Evolutionary conservation across 2,113 vertebrate species (phyloP), one percentile per base, ranked within the genome.

Genomic region (Ctenodactylus gundi): DNA sequence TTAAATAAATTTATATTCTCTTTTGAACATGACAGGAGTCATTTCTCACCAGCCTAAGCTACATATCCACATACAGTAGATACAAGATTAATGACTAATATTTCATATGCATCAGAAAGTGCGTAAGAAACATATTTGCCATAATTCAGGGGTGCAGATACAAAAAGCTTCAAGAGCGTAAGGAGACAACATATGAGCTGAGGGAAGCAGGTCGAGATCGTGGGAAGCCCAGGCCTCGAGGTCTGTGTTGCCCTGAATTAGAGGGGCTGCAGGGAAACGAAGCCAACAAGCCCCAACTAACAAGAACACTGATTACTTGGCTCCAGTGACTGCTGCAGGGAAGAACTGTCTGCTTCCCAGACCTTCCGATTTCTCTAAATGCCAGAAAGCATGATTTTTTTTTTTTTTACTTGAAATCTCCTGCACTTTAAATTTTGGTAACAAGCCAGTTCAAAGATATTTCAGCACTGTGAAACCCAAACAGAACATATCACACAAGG

Each of bases 331-430:
- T 31, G 53, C 21, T 53, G 60, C 55, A 65, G 29, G 62, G 55
- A 85, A 76, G 29, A 27, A 57, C 4, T 62, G 64, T 53, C 53
- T 20, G 3, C 21, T 7, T 73, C 68, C 51, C n/a, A 64, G 41
- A 34, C 18, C 85, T 73, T 62, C 78, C 25, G 53, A 41, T 58
- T 75, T 83, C 83, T 49, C 65, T 85, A 76, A 94, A 90, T 41
- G 55, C 44, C 60, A 60, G 39, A 84, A 95, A 87, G 68, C 29
- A 92, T 34, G 9, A 91, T 70, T 95, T 93, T 88, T 80, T 70
- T 87, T 36, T 92, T 70, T 95, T 93, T 88, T 80, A 75, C 84
- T 36, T 92, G 80, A 87, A 92, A 86, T 60, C 39, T 46, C 41
- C 46, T 70, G 12, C 76, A 81, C 72, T 94, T 84, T 76, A 95